Evolutionary conservation across 2,113 vertebrate species (phyloP), one percentile per base, ranked within the genome.

Genomic region (Ctenomys sociabilis): DNA sequence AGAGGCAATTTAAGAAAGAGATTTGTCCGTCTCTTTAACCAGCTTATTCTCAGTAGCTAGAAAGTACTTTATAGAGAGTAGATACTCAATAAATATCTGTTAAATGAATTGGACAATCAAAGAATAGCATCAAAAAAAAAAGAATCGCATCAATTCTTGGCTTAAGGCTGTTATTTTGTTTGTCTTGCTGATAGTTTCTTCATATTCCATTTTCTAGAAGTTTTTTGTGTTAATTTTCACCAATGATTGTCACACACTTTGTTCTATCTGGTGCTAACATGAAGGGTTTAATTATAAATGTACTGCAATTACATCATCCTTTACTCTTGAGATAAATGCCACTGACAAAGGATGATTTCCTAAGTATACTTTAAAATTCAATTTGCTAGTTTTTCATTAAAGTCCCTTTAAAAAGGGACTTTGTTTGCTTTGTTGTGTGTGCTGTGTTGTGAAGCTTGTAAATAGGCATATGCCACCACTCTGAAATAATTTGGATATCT

Each of bases 361-460:
- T 57, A 82, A 93, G 63, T 28, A 45, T 63, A 24, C 14, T 91
- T 87, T 94, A 28, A 92, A 90, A 85, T 90, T 72, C 54, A 83
- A 78, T 83, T 21, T 72, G 40, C 16, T 92, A 37, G 30, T 72
- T 91, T 86, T 91, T 70, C n/a, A 61, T 85, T 80, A 43, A 91
- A 88, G 5, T 72, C 7, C 19, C 90, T 73, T 78, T 13, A 28
- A n/a, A 70, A 43, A 2, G n/a, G n/a, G n/a, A n/a, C n/a, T n/a
- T 11, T 43, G 35, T 30, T 26, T 24, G 26, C 8, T 30, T 85
- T 54, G 93, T 78, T 32, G 4, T 4, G 14, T 78, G 28, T 37
- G 30, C 64, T 81, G 10, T 72, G n/a, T 90, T 81, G 35, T 54
- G 22, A 81, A 83, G 90, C 7, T 70, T 91, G 19, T 85, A 37